A percentile compares a stretch with the other conserved stretches of the same genome.
phyloP scores from a whole-genome alignment of 2,888 invertebrate genomes.

The Pachycephus smyrnensis region DNA sequence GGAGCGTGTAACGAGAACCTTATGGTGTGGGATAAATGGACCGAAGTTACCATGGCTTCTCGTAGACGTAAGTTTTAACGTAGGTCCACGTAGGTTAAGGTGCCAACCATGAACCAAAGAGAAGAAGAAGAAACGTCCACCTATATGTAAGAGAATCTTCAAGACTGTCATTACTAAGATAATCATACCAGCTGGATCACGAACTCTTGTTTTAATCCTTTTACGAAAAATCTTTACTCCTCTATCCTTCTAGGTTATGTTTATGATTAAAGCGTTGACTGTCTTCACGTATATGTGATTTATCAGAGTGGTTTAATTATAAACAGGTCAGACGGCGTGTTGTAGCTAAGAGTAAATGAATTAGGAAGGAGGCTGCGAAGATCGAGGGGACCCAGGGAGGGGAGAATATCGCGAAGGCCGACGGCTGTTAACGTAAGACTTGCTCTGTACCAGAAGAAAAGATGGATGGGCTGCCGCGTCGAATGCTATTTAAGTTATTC shows the following conservation, averaged over 20 bases:
- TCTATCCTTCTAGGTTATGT: too few species aligned
- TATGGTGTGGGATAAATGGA: background rate
- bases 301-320: background rate
- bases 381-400: background rate
- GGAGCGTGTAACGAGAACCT: background rate
- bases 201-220: too few species aligned
- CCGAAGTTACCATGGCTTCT: background rate
- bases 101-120: background rate
- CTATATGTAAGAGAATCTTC: background rate
- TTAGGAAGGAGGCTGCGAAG: background rate
- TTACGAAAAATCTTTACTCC: background rate
- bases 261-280: background rate
- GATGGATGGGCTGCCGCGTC: slow-evolving; percentile 31
- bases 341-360: background rate
- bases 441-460: slow-evolving; percentile 28
- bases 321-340: background rate
- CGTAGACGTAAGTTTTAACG: background rate
- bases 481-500: slow-evolving; percentile 40
- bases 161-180: background rate
- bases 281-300: background rate
- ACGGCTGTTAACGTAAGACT: slow-evolving; percentile 9
- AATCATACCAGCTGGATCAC: background rate
- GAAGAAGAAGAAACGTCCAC: too few species aligned
- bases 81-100: background rate
- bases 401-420: background rate